Percentiles rank a stretch among this genome's conserved stretches.
Conservation (phyloP, 2,888 invertebrate genomes). For the Hypomecis punctinalis region DNA sequence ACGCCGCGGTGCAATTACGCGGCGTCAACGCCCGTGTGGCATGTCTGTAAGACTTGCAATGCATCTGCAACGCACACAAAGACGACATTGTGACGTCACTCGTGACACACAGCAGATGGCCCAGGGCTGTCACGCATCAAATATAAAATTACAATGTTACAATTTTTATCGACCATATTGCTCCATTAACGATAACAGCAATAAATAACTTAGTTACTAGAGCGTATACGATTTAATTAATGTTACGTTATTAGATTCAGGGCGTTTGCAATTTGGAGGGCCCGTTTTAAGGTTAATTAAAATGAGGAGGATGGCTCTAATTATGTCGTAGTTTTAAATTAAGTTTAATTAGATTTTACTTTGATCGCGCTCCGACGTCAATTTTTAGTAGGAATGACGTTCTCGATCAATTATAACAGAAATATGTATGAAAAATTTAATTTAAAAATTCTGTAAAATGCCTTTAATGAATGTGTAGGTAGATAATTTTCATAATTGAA, state of each 20-base stretch:
- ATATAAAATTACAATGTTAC: constrained; percentile 35
- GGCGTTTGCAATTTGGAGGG: constrained; percentile 41
- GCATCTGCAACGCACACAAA: constrained; percentile 50
- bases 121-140: constrained; percentile 62
- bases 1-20: no score
- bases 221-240: constrained; percentile 46
- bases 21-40: no score
- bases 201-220: constrained; percentile 44
- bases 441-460: no score
- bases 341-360: constrained; percentile 31
- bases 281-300: constrained; percentile 43
- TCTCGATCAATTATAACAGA: neutral
- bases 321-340: constrained; percentile 32
- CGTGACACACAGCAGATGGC: constrained; percentile 52
- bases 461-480: no score
- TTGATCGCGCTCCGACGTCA: constrained; percentile 24
- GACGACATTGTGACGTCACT: constrained; percentile 40
- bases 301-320: constrained; percentile 34
- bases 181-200: constrained; percentile 40
- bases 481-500: no score
- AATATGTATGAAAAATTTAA: neutral
- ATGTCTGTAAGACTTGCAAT: constrained; percentile 16
- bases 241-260: constrained; percentile 45
- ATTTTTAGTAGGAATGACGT: constrained; percentile 4
- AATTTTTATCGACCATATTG: constrained; percentile 41